Percentiles rank a stretch among this genome's conserved stretches.
phyloP scores from a whole-genome alignment of 23 tunicate genomes.

The Diplosoma virens region DNA sequence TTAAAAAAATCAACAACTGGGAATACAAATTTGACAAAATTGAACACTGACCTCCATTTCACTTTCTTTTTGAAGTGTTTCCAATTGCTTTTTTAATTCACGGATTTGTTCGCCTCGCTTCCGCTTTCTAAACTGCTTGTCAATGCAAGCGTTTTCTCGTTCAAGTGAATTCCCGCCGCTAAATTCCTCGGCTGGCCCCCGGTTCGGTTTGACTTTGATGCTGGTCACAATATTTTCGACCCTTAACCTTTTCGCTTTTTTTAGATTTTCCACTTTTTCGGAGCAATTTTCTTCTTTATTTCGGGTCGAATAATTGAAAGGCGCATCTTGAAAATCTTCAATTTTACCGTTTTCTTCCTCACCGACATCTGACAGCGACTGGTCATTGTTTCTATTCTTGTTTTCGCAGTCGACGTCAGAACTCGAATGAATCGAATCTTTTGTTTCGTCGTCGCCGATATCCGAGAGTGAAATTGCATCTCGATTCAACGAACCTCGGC shows the following conservation, averaged over 20 bases:
- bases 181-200: neutral
- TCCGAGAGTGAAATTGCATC: neutral
- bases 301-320: conserved; percentile 14
- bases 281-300: neutral
- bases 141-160: neutral
- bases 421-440: neutral
- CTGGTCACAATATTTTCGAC: conserved; percentile 69
- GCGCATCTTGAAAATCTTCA: conserved; percentile 13
- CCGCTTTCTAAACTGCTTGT: neutral
- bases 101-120: conserved; percentile 3
- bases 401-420: too few species aligned
- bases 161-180: neutral
- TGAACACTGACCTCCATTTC: conserved; percentile 7
- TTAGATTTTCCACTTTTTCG: neutral
- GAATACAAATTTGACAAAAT: too few species aligned
- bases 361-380: neutral
- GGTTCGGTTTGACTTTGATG: conserved; percentile 38
- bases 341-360: neutral
- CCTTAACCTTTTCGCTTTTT: conserved; percentile 51
- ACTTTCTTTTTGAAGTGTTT: conserved; percentile 9
- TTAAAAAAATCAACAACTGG: too few species aligned
- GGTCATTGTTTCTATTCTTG: too few species aligned
- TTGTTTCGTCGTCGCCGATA: neutral
- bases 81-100: conserved; percentile 10
- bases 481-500: conserved; percentile 13